These are phyloP conservation scores for Eufriesea mexicana DNA, from an alignment of 1,140 invertebrate genomes.

Conservation along the genomic window DNA sequence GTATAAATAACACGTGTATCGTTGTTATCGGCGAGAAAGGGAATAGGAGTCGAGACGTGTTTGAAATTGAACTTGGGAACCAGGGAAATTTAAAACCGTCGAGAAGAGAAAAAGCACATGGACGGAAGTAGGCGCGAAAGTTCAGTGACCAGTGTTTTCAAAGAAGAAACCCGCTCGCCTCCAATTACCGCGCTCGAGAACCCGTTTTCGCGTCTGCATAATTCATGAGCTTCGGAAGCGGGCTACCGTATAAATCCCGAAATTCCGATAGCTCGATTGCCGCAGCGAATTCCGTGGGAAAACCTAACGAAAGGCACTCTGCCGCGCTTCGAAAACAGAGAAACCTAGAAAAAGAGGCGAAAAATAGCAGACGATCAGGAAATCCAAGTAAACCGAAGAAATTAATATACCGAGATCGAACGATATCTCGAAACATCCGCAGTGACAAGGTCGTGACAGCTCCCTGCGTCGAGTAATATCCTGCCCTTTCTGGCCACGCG, in stretches of 20 bases:
- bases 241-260: slow-evolving; percentile 31
- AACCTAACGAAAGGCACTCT: background rate
- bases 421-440: too few species aligned
- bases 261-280: slow-evolving; percentile 31
- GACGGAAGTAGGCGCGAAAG: background rate
- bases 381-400: too few species aligned
- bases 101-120: background rate
- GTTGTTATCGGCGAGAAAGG: too few species aligned
- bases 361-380: background rate
- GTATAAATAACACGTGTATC: too few species aligned
- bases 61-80: too few species aligned
- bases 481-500: background rate
- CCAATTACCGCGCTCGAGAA: slow-evolving; percentile 36
- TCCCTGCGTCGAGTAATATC: too few species aligned
- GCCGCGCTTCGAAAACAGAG: too few species aligned
- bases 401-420: too few species aligned
- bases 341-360: background rate
- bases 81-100: background rate
- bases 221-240: slow-evolving; percentile 35
- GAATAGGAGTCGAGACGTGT: too few species aligned
- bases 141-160: slow-evolving; percentile 31
- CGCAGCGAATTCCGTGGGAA: background rate
- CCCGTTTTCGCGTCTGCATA: slow-evolving; percentile 15
- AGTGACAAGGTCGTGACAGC: too few species aligned
- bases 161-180: slow-evolving; percentile 14